Evolutionary conservation across 2,797 vertebrate species (phyloP), one percentile per base, ranked within the genome.

Genomic region (Fistularia commersonii): DNA sequence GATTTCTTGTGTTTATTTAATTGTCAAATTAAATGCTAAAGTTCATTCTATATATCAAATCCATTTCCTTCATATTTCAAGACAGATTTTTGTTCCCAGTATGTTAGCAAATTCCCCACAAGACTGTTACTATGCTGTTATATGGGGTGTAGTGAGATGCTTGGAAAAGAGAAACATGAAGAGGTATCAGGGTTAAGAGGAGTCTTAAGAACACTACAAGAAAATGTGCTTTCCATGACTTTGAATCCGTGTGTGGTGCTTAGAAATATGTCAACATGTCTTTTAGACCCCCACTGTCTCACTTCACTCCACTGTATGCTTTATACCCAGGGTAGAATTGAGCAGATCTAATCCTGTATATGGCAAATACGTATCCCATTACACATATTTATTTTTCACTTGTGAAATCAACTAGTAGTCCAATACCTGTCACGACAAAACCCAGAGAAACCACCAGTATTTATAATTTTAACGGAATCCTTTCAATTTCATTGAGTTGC

Each of bases 201-300:
- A 70, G 47, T 43, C 57, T 74, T 62, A 64, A 68, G 64, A 56
- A 56, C 59, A 72, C 45, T 57, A 45, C 36, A 40, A 61, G 53
- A 57, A 63, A 66, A 66, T 56, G 45, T 36, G 50, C 77, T 66
- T 67, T 62, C 69, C 64, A 70, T 77, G 77, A 61, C 57, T 64
- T 45, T 34, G 47, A n/a, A 72, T 72, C 46, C 42, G 50, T 59
- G 45, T 53, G 47, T 76, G 77, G 80, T 79, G 78, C 83, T 80
- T 82, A 76, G 81, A 72, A 84, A 84, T 77, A 66, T 70, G 45
- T 45, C 50, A 49, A 67, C 48, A 70, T 59, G 47, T 77, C 61
- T 69, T 72, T 72, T 48, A 66, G 51, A 76, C 79, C 81, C 81
- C 82, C 55, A 79, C 80, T 76, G 67, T 64, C 56, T 69, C 53